Percentiles rank a stretch among this genome's conserved stretches.
Conservation (phyloP, 1,140 invertebrate genomes). For the Cyclargus thomasi region DNA sequence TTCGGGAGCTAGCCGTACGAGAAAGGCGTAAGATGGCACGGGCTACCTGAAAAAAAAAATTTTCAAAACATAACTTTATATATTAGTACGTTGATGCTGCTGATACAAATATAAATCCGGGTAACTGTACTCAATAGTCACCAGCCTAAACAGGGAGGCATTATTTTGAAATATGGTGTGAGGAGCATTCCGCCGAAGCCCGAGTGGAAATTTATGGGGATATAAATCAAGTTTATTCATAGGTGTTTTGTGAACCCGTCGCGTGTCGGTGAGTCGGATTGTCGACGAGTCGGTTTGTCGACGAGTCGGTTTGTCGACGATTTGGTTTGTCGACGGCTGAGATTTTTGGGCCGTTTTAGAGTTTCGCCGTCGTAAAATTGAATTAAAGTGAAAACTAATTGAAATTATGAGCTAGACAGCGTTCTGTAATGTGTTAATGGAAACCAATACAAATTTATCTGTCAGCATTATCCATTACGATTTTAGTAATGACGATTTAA, state of each 20-base stretch:
- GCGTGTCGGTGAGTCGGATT: not conserved
- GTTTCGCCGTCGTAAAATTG: not conserved
- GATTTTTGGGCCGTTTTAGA: not conserved
- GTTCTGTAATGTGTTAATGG: too few species aligned
- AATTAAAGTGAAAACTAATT: too few species aligned
- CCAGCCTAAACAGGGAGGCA: constrained; percentile 10
- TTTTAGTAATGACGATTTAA: too few species aligned
- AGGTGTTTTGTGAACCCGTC: constrained; percentile 12
- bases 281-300: not conserved
- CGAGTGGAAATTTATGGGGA: not conserved
- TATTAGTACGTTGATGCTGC: not conserved
- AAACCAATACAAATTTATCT: too few species aligned
- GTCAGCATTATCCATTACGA: too few species aligned
- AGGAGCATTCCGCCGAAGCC: constrained; percentile 4
- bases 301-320: not conserved
- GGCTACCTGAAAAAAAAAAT: too few species aligned
- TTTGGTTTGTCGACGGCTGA: not conserved
- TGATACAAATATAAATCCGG: not conserved
- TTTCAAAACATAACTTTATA: too few species aligned
- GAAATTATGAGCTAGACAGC: too few species aligned
- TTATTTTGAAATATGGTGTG: constrained; percentile 13
- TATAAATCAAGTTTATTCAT: constrained; percentile 9
- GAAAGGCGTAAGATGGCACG: too few species aligned
- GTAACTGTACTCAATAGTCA: constrained; percentile 14
- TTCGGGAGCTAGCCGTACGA: too few species aligned